phyloP scores from a whole-genome alignment of 2,888 invertebrate species.

The Chloroclysta siterata region DNA sequence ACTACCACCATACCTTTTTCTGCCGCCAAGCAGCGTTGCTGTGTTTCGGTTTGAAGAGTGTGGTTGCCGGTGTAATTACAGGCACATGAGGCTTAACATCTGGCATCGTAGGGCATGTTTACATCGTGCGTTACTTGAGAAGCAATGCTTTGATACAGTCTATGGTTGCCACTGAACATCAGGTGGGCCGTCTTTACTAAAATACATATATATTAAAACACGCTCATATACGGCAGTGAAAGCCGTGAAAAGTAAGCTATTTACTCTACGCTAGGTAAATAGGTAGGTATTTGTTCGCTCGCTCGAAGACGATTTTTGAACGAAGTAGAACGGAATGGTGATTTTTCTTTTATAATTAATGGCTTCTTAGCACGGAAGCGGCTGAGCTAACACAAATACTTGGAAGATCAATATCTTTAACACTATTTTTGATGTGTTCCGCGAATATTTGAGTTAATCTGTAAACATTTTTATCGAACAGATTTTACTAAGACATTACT shows the following conservation, averaged over 20 bases:
- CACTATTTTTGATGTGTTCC: neutral
- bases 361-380: conserved; percentile 28
- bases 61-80: no score
- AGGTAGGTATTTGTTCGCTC: conserved; percentile 48
- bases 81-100: no score
- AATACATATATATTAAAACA: neutral
- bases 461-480: no score
- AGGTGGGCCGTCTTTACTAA: no score
- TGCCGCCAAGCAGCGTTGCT: no score
- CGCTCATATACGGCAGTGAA: neutral
- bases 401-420: conserved; percentile 1
- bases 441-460: neutral
- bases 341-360: conserved; percentile 50
- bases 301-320: conserved; percentile 48
- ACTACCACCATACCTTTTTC: no score
- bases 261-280: conserved; percentile 34
- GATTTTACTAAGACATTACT: no score
- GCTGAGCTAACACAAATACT: conserved; percentile 2
- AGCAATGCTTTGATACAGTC: no score
- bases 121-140: no score
- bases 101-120: no score
- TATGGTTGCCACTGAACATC: no score
- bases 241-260: neutral
- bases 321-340: conserved; percentile 46
- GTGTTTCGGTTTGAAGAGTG: no score